Conservation (phyloP, 2,888 invertebrate genomes). For the Cyclophora punctaria region DNA sequence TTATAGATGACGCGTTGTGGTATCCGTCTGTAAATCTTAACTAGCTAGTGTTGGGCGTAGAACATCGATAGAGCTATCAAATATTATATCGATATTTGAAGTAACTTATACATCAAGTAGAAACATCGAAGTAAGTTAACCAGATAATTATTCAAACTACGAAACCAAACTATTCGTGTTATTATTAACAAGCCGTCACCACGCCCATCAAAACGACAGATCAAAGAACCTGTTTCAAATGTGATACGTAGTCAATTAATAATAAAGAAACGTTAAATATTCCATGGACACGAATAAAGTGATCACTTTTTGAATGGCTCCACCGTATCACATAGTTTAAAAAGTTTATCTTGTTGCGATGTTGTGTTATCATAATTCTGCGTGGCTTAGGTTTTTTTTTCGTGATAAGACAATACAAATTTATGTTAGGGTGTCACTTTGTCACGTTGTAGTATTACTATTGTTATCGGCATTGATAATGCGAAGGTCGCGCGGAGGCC, state of each 20-base stretch:
- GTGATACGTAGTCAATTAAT: constrained; percentile 10
- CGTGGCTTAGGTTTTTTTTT: constrained; percentile 45
- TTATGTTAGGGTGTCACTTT: constrained; percentile 69
- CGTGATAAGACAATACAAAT: constrained; percentile 69
- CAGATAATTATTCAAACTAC: too few species aligned
- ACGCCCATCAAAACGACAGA: constrained; percentile 28
- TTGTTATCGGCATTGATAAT: constrained; percentile 67
- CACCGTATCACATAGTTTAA: constrained; percentile 40
- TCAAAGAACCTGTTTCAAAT: constrained; percentile 28
- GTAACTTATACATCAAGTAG: too few species aligned
- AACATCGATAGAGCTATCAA: too few species aligned
- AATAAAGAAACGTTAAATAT: constrained; percentile 16
- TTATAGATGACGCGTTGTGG: too few species aligned
- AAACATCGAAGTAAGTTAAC: too few species aligned
- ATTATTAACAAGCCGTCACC: constrained; percentile 22
- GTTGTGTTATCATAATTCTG: constrained; percentile 44
- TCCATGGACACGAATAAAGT: constrained; percentile 16
- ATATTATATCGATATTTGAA: too few species aligned
- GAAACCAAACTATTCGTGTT: constrained; percentile 19
- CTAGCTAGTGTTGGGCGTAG: too few species aligned
- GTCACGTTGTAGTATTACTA: constrained; percentile 59
- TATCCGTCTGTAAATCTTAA: too few species aligned
- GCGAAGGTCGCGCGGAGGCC: constrained; percentile 56
- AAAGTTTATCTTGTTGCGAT: constrained; percentile 57
- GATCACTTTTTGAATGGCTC: constrained; percentile 15